Base-by-base conservation (phyloP, 2,113 vertebrate species). In the Osmerus eperlanus region DNA sequence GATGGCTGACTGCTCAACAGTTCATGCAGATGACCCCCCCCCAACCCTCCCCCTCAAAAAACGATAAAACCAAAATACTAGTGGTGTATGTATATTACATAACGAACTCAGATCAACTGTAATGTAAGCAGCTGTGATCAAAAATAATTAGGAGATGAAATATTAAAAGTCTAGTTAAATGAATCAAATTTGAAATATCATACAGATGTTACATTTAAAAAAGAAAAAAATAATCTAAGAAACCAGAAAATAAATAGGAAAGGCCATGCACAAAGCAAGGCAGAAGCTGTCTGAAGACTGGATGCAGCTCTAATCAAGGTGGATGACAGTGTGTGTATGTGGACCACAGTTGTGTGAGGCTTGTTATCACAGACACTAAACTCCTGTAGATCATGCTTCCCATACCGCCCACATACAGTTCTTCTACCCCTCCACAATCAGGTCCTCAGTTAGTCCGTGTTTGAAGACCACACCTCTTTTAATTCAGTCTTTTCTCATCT, bases 341-440 rank as follows among this genome's bases (percentile, higher is more conserved):
- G 85, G 88, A 84, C 90, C 85, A 90, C 74, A 75, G 59, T 80
- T 66, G 71, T 80, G 75, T 83, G 78, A 81, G 74, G 72, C 73
- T 88, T 74, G 70, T 71, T 72, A 82, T 86, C 87, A 87, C 82
- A 91, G 89, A 90, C 81, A 89, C n/a, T 77, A 86, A 65, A 89
- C 88, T 76, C 68, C 80, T 83, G 87, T 89, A 88, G 77, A 68
- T 93, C 93, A 95, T 94, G 94, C 93, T 91, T 82, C 86, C 81
- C 87, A 89, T 88, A 89, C 83, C 90, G 88, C 91, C 89, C 87
- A 77, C 89, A 77, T 85, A 84, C 84, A 91, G 41, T 47, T 47
- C 41, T 47, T 47, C 41, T 47, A 92, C 91, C 85, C 28, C 76
- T 80, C 75, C 85, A 84, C 78, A 74, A 80, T 72, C 3, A 0